Evolutionary conservation across 2,113 vertebrate species (phyloP).

Genomic region (Spilogale gracilis): DNA sequence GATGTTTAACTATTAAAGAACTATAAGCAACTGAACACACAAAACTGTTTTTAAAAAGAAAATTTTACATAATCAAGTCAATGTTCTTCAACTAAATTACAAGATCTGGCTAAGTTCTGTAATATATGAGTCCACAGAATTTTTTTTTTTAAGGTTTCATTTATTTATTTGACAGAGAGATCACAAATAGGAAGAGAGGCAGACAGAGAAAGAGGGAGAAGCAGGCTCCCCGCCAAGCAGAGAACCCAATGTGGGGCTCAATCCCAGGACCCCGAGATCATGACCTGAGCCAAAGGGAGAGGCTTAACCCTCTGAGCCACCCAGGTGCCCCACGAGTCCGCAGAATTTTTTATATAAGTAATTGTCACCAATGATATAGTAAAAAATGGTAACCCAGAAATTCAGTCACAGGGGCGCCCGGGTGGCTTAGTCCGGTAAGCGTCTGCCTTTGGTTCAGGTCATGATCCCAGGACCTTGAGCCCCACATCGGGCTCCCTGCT

Average conservation of each 20-base stretch:
- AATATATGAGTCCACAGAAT: background rate
- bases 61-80: conserved; percentile 9
- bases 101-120: background rate
- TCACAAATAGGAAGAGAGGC: too few relatives aligned
- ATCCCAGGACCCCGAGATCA: too few relatives aligned
- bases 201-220: too few relatives aligned
- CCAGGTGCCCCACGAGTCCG: background rate
- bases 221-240: too few relatives aligned
- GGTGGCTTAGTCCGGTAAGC: too few relatives aligned
- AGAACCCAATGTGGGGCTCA: too few relatives aligned
- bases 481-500: too few relatives aligned
- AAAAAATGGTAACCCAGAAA: background rate
- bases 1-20: conserved; percentile 33
- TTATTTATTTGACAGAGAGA: too few relatives aligned
- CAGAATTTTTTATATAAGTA: background rate
- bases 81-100: background rate
- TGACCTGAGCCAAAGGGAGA: too few relatives aligned
- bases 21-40: background rate
- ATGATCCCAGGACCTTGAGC: too few relatives aligned
- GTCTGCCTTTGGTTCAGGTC: too few relatives aligned
- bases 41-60: conserved; percentile 45
- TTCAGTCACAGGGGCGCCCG: background rate
- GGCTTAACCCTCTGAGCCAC: too few relatives aligned
- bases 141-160: background rate
- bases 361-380: background rate